These are phyloP conservation scores for Drosophila tanythrix DNA, from an alignment of 2,888 invertebrate genomes.

Conservation along the genomic window DNA sequence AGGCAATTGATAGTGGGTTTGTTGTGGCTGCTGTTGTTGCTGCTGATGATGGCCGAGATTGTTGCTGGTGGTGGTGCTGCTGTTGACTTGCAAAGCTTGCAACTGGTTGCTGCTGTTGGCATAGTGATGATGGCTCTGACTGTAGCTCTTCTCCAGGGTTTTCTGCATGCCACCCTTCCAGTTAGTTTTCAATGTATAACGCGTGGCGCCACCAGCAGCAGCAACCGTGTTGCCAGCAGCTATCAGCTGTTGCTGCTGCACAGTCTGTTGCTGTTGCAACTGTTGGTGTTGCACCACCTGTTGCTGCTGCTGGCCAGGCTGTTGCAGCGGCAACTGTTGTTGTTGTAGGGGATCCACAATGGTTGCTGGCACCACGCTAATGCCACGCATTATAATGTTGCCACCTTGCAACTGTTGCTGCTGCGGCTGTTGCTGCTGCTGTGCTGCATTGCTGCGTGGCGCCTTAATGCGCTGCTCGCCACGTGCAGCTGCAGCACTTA, in stretches of 20 bases:
- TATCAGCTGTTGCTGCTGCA: conserved; percentile 28
- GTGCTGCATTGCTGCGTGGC: conserved; percentile 79
- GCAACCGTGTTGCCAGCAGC: conserved; percentile 23
- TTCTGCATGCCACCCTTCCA: conserved; percentile 80
- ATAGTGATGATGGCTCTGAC: conserved; percentile 79
- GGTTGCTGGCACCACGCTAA: conserved; percentile 75
- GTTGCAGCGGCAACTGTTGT: conserved; percentile 68
- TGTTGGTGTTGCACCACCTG: conserved; percentile 68
- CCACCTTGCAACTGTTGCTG: conserved; percentile 60
- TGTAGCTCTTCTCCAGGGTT: conserved; percentile 81
- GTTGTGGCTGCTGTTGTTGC: conserved; percentile 49
- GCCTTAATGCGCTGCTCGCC: conserved; percentile 82
- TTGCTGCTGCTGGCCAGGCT: conserved; percentile 72
- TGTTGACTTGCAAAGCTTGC: conserved; percentile 4
- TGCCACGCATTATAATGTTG: conserved; percentile 73
- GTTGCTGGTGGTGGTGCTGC: conserved; percentile 61
- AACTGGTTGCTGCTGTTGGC: conserved; percentile 54
- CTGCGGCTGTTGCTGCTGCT: conserved; percentile 39
- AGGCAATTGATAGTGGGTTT: conserved; percentile 82
- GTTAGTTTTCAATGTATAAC: conserved; percentile 75
- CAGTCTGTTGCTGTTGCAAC: conserved; percentile 59
- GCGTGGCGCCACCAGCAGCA: conserved; percentile 55
- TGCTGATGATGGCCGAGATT: conserved; percentile 70
- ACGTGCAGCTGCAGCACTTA: conserved; percentile 66
- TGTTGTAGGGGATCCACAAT: conserved; percentile 72